Evolutionary conservation across 2,113 vertebrate species (phyloP).

Genomic region (Brachyistius frenatus): DNA sequence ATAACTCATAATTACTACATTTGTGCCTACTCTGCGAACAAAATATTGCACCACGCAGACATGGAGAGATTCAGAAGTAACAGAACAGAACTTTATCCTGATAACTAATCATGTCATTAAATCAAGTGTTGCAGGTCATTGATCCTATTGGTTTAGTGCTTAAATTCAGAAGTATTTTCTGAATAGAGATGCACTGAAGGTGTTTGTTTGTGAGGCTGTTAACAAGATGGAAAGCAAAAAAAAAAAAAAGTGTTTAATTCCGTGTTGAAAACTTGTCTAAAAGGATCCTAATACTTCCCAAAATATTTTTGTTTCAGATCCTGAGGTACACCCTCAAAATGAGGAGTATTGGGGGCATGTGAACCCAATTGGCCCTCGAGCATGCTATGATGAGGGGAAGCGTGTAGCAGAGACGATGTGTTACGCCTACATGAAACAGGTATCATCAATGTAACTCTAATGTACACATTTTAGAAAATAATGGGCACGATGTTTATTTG

Average conservation of each 20-base stretch:
- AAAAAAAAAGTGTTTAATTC: not conserved
- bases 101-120: not conserved
- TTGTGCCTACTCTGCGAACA: not conserved
- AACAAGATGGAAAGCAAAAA: too few species aligned
- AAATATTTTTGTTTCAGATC: slow-evolving; percentile 83
- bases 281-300: not conserved
- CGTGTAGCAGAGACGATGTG: slow-evolving; percentile 99
- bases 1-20: not conserved
- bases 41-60: not conserved
- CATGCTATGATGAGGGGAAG: slow-evolving; percentile 99
- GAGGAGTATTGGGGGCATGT: slow-evolving; percentile 99
- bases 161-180: not conserved
- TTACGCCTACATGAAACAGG: slow-evolving; percentile 99
- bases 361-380: slow-evolving; percentile 96
- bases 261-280: not conserved
- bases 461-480: not conserved
- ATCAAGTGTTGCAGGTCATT: too few species aligned
- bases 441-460: slow-evolving; percentile 61
- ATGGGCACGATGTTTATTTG: too few species aligned
- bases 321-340: slow-evolving; percentile 97
- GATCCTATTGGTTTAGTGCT: not conserved
- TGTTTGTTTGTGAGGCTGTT: not conserved
- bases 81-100: not conserved
- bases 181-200: not conserved
- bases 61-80: not conserved